Percentiles rank a stretch among this genome's conserved stretches.
Conservation (phyloP, 2,888 invertebrate species). For the Drosophila robusta region DNA sequence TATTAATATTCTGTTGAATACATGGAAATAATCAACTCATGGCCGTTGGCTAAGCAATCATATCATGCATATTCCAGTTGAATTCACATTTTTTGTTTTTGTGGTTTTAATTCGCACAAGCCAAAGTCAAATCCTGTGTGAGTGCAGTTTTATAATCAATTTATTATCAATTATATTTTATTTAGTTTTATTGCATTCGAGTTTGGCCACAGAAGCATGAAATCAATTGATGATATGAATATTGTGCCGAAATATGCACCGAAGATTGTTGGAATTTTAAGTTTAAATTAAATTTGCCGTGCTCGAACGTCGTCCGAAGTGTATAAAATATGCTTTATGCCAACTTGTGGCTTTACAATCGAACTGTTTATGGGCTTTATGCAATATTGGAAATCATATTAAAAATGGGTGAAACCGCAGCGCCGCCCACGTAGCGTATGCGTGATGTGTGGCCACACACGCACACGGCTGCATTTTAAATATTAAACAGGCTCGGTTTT, state of each 20-base stretch:
- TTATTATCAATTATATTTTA: constrained; percentile 32
- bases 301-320: neutral
- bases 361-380: constrained; percentile 29
- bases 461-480: constrained; percentile 2
- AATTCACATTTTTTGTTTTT: neutral
- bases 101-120: too few relatives aligned
- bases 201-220: constrained; percentile 5
- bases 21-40: neutral
- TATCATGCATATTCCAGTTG: too few relatives aligned
- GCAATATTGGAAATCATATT: constrained; percentile 11
- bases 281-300: constrained; percentile 17
- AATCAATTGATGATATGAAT: constrained; percentile 25
- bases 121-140: neutral
- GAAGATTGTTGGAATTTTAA: constrained; percentile 5
- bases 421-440: constrained; percentile 31
- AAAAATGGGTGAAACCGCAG: constrained; percentile 3
- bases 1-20: neutral
- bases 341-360: constrained; percentile 21
- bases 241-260: constrained; percentile 3
- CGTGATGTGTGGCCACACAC: constrained; percentile 2
- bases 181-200: constrained; percentile 30
- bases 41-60: too few relatives aligned
- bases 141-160: constrained; percentile 15
- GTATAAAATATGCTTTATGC: constrained; percentile 19
- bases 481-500: constrained; percentile 5